Base-by-base conservation (phyloP, 2,888 invertebrate genomes). In the Eupithecia pulchellata region DNA sequence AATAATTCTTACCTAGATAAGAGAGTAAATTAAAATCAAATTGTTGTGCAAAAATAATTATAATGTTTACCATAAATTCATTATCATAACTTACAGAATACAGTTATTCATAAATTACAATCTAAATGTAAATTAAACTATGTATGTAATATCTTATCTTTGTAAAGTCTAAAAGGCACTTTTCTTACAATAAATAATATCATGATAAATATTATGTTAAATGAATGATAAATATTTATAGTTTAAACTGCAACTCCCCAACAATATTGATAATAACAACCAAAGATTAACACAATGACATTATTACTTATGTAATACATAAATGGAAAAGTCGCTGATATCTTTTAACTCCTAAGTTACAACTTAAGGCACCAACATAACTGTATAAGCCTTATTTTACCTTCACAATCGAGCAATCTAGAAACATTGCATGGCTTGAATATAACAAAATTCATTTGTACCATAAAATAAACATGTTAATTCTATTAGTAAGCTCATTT, bases 21-120 rank as follows among this genome's bases (percentile, higher is more conserved):
- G 1, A 5, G 9, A 20, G 4, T 4, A 34, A 79, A 83, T 79
- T 34, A 83, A 82, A 81, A 62, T 42, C 70, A 57, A 72, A 64
- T 72, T 84, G 84, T 88, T 89, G 90, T 93, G 91, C 88, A 93
- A 94, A 94, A 94, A 94, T 94, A 86, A 86, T n/a, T 88, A 89
- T 90, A 84, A 82, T 90, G 89, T 87, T 86, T 87, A 90, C 90
- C 90, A 91, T 88, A 87, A 80, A 83, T 82, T 81, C 78, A 84
- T 83, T 85, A 88, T 83, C 82, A 60, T 60, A 60, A 83, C 83
- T 88, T 69, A 73, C 39, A 89, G 34, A 71, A 72, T 74, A 62
- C 70, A 75, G 57, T 71, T 75, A 76, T 64, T 67, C 47, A 75
- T 78, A 77, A 70, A 72, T 72, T 74, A 75, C 60, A 57, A 67